Percentiles rank a stretch among this genome's conserved stretches.
phyloP scores from a whole-genome alignment of 1,140 invertebrate species.

The Diabrotica virgifera region DNA sequence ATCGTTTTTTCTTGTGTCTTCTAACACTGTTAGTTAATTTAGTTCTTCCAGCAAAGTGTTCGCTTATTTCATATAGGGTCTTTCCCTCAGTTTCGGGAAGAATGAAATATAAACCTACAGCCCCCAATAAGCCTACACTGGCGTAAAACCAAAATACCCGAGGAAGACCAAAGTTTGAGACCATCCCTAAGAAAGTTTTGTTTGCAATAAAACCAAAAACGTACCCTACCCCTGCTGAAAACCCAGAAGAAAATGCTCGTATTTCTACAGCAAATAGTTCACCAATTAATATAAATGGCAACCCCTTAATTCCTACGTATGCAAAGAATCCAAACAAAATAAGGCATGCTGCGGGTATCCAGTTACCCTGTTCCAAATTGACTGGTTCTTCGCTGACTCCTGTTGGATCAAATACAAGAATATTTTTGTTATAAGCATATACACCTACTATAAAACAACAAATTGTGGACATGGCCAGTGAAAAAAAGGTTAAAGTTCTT shows the following conservation, averaged over 20 bases:
- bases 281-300: slow-evolving; percentile 76
- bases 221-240: slow-evolving; percentile 67
- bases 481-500: slow-evolving; percentile 62
- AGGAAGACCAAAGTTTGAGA: slow-evolving; percentile 58
- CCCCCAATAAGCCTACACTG: slow-evolving; percentile 60
- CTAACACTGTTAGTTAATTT: slow-evolving; percentile 45
- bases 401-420: slow-evolving; percentile 24
- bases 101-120: slow-evolving; percentile 55
- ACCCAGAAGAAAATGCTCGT: slow-evolving; percentile 64
- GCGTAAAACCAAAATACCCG: slow-evolving; percentile 68
- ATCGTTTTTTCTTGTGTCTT: not conserved
- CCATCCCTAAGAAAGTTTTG: slow-evolving; percentile 67
- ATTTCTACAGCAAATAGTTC: slow-evolving; percentile 67
- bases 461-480: slow-evolving; percentile 59
- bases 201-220: slow-evolving; percentile 70
- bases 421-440: slow-evolving; percentile 52
- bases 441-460: slow-evolving; percentile 59
- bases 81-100: slow-evolving; percentile 83
- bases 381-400: not conserved
- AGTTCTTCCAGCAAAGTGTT: slow-evolving; percentile 63
- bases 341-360: slow-evolving; percentile 66
- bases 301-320: slow-evolving; percentile 64
- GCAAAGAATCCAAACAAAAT: slow-evolving; percentile 65
- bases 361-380: slow-evolving; percentile 43
- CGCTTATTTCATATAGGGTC: slow-evolving; percentile 69